Evolutionary conservation across 2,888 invertebrate species (phyloP).

Genomic region (Papilio demoleus): DNA sequence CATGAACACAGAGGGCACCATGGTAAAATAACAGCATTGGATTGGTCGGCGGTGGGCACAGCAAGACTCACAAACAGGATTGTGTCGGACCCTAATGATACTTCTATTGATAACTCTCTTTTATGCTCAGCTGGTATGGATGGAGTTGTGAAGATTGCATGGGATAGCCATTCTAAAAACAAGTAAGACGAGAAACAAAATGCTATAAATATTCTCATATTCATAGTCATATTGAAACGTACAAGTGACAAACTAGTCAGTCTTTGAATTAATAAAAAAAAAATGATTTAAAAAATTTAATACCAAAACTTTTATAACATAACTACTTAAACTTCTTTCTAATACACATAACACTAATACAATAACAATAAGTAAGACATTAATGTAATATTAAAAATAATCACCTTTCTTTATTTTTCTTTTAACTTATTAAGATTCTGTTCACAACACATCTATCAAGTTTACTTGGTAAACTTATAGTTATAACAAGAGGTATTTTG

Average conservation of each 20-base stretch:
- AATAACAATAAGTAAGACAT: background rate
- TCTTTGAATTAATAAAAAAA: background rate
- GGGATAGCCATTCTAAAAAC: conserved; percentile 82
- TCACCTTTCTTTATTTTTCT: too few species aligned
- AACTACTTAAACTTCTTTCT: background rate
- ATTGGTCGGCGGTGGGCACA: conserved; percentile 82
- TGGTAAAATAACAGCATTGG: conserved; percentile 84
- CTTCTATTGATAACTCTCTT: conserved; percentile 66
- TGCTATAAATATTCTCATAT: conserved; percentile 1
- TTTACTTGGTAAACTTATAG: background rate
- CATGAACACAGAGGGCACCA: conserved; percentile 86
- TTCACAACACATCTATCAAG: too few species aligned
- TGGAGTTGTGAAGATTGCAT: conserved; percentile 85
- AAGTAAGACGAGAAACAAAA: conserved; percentile 63
- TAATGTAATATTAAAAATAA: too few species aligned
- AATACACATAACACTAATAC: background rate
- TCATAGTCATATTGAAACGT: too few species aligned
- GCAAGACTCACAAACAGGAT: conserved; percentile 67
- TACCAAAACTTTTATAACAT: background rate
- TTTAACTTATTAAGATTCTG: too few species aligned
- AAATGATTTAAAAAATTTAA: background rate
- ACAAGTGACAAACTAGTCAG: too few species aligned
- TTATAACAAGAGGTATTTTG: too few species aligned
- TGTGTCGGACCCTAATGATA: conserved; percentile 58
- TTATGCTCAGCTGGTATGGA: conserved; percentile 88